Percentiles rank a stretch among this genome's conserved stretches.
Conservation (phyloP, 2,888 invertebrate genomes). For the Mythimna impura region DNA sequence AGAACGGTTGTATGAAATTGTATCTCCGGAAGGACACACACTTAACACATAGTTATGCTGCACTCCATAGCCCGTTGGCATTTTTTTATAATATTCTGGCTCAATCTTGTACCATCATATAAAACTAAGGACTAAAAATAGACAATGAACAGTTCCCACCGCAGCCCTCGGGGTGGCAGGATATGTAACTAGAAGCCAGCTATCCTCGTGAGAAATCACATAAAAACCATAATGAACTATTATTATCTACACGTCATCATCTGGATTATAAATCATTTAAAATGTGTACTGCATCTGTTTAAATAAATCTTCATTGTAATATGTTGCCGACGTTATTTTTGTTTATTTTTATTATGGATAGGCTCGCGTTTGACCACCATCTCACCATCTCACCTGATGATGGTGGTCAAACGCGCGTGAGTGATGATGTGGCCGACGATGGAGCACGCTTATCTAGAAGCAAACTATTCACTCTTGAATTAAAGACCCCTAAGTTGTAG, state of each 20-base stretch:
- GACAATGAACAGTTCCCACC: constrained; percentile 52
- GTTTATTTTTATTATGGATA: background rate
- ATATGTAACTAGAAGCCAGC: constrained; percentile 57
- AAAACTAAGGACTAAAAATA: constrained; percentile 56
- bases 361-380: too few relatives aligned
- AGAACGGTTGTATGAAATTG: too few relatives aligned
- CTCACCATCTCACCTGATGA: too few relatives aligned
- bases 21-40: too few relatives aligned
- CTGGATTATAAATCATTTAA: constrained; percentile 40
- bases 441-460: too few relatives aligned
- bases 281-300: constrained; percentile 25
- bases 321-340: background rate
- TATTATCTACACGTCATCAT: constrained; percentile 35
- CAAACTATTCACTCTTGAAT: too few relatives aligned
- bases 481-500: too few relatives aligned
- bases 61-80: too few relatives aligned
- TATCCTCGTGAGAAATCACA: constrained; percentile 62
- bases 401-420: too few relatives aligned
- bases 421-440: too few relatives aligned
- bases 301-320: constrained; percentile 12
- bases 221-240: constrained; percentile 53
- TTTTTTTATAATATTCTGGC: background rate
- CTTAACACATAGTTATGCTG: too few relatives aligned
- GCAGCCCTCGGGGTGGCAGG: constrained; percentile 58
- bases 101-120: background rate